Evolutionary conservation across 2,113 vertebrate species (phyloP), one percentile per base, ranked within the genome.

Genomic region (Heterochromis multidens): DNA sequence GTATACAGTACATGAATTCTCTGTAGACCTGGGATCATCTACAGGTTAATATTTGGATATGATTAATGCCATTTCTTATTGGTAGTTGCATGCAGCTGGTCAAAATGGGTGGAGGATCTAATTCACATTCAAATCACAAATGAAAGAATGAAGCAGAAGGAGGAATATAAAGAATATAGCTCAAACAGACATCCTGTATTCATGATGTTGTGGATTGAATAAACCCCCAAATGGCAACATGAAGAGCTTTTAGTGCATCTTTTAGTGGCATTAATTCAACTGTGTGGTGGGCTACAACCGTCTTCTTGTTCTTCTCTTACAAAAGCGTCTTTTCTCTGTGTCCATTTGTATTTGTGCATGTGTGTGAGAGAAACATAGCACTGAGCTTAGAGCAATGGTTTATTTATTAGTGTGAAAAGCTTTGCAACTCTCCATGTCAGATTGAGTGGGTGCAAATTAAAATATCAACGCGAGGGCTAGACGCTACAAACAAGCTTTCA

Each of bases 401-500:
- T 67, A 87, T 84, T 81, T 83, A 74, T 52, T 37, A 58, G 46
- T 21, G 78, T 78, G 77, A 80, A 83, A 84, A 78, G 33, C 60
- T 77, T 21, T 61, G 70, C 70, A 74, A 31, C 70, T 52, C 25
- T 74, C 40, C 46, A 54, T 74, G 70, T 74, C 46, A 33, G 46
- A 74, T 27, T 74, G 46, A 74, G 70, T 74, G 70, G 70, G 70
- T 54, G 70, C 70, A 74, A 74, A 74, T 74, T 74, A 54, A 74
- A 74, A 74, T 74, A 74, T 74, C 46, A 74, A 74, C 6, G 4
- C 0, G 46, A 74, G 70, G 11, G 16, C 70, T 74, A 74, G 70
- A 54, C 0, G 27, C 11, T 74, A n/a, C 70, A 74, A 54, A 74
- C 46, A 74, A 74, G 70, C 46, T 54, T 74, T 74, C 6, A 0